Percentiles rank a stretch among this genome's conserved stretches.
These are phyloP conservation scores for Lycocerus yunnanus DNA, from an alignment of 2,888 invertebrate genomes.

Conservation along the genomic window DNA sequence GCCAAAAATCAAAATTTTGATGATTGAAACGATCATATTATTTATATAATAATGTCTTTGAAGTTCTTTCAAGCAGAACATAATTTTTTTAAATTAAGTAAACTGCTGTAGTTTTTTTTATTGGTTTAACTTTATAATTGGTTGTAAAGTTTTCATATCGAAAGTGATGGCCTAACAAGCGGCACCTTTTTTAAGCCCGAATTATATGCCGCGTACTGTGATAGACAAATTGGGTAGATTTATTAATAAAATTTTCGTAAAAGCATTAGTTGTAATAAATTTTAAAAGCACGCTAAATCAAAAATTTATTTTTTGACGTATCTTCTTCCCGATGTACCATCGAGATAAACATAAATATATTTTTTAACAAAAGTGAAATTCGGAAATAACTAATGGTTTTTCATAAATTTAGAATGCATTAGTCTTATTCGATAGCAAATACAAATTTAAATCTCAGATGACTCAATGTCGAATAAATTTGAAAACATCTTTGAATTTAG, in stretches of 20 bases:
- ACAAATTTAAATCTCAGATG: neutral
- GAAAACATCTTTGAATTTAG: neutral
- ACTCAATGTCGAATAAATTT: neutral
- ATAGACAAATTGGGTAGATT: neutral
- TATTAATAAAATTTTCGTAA: neutral
- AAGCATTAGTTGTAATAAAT: neutral
- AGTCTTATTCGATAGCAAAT: neutral
- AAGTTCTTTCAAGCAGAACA: neutral
- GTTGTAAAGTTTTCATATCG: too few species aligned
- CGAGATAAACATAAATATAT: neutral
- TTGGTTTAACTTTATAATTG: too few species aligned
- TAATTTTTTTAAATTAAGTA: too few species aligned
- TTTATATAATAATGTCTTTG: neutral
- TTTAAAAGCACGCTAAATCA: neutral
- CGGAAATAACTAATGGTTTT: neutral
- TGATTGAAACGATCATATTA: too few species aligned
- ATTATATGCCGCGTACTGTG: neutral
- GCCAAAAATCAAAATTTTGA: too few species aligned
- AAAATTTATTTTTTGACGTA: neutral
- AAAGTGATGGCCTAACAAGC: neutral
- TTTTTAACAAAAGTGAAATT: neutral
- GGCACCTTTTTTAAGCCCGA: too few species aligned
- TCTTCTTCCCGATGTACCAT: neutral
- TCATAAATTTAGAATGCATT: neutral
- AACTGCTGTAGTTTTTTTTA: too few species aligned